Evolutionary conservation across 1,140 invertebrate genomes (phyloP).

Genomic region (Gryon sp.): DNA sequence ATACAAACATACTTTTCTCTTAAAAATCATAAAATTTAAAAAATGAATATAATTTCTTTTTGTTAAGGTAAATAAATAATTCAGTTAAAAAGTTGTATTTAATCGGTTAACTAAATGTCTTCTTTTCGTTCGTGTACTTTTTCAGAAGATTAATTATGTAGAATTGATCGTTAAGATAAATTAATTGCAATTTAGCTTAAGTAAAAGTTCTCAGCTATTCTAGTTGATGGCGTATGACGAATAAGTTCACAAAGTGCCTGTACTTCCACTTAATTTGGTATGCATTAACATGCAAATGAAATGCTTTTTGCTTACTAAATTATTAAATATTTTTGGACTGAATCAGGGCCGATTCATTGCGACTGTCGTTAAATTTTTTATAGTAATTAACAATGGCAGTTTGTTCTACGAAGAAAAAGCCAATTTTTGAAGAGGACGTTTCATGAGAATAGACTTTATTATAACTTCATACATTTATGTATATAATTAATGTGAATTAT

Average conservation of each 20-base stretch:
- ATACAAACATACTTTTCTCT: no score
- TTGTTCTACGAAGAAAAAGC: neutral
- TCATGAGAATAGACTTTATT: conserved; percentile 36
- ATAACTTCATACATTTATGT: conserved; percentile 52
- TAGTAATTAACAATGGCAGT: neutral
- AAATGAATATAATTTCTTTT: no score
- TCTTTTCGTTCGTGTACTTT: no score
- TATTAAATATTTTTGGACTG: conserved; percentile 15
- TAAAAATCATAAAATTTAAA: no score
- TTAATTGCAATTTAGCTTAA: conserved; percentile 38
- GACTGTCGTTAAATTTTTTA: neutral
- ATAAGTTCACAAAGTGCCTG: conserved; percentile 14
- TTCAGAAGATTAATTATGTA: conserved; percentile 33
- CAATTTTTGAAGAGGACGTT: neutral
- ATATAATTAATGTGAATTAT: conserved; percentile 48
- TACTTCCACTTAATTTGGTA: neutral
- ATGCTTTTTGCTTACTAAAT: neutral
- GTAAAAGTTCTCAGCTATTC: conserved; percentile 21
- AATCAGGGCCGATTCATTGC: no score
- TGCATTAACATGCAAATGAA: conserved; percentile 24
- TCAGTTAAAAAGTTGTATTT: no score
- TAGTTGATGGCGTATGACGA: conserved; percentile 35
- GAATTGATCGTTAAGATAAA: no score
- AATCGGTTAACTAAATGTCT: no score
- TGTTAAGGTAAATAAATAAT: no score